phyloP scores from a whole-genome alignment of 2,888 invertebrate genomes.

The Acronicta alni region DNA sequence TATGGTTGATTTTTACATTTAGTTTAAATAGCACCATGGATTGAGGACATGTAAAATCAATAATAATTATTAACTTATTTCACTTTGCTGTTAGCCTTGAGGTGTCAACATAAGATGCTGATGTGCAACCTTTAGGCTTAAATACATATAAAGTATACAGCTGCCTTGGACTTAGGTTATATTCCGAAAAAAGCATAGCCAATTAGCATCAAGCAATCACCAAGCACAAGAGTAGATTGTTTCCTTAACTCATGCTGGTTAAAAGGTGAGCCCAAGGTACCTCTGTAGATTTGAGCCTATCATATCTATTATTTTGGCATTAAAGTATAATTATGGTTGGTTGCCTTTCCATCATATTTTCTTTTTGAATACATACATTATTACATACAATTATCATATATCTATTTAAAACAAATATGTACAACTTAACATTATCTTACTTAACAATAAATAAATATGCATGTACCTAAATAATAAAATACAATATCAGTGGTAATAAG shows the following conservation, averaged over 20 bases:
- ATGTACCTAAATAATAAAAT: conserved; percentile 24
- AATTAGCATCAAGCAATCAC: not conserved
- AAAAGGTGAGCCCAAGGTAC: not conserved
- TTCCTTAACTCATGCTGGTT: not conserved
- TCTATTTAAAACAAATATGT: conserved; percentile 60
- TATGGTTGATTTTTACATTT: not conserved
- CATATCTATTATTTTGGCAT: not conserved
- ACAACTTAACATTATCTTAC: conserved; percentile 58
- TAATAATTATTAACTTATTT: not conserved
- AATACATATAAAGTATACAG: not conserved
- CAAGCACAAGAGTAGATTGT: not conserved
- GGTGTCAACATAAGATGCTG: too few relatives aligned
- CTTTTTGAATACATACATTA: not conserved
- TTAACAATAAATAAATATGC: conserved; percentile 33
- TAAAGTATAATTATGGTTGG: not conserved
- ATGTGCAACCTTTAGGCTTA: too few relatives aligned
- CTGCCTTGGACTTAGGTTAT: not conserved
- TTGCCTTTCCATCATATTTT: not conserved
- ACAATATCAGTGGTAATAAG: conserved; percentile 50
- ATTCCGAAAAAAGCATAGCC: not conserved
- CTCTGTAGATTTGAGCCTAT: not conserved
- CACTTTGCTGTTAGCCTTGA: too few relatives aligned
- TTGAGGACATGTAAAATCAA: conserved; percentile 65
- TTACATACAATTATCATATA: conserved; percentile 37
- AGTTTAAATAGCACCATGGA: conserved; percentile 78